Evolutionary conservation across 2,113 vertebrate species (phyloP), one percentile per base, ranked within the genome.

Genomic region (Penelope pileata): DNA sequence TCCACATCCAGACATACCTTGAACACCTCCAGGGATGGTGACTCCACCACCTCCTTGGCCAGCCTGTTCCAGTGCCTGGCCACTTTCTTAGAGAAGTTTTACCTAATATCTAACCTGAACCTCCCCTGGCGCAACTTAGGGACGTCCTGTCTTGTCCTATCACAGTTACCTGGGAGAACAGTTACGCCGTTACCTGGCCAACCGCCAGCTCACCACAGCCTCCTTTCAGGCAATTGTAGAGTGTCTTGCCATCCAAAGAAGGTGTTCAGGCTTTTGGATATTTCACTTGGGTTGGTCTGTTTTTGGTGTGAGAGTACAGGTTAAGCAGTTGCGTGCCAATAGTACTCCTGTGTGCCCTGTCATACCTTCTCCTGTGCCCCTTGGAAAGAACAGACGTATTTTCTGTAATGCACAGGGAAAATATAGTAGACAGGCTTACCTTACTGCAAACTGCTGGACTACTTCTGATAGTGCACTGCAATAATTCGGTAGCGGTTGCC

Each of bases 381-480:
- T 66, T 66, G 47, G 14, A 22, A 24, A 45, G 23, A 9, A 22
- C 22, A 6, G 0, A 3, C 11, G 0, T 12, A 32, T 83, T 81
- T 86, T 79, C 30, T 18, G 38, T 30, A 73, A 3, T 19, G 14
- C 60, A 34, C 24, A 24, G 7, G 21, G 29, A 17, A 73, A 76
- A 19, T 16, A 42, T 14, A 40, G 32, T 66, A 48, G 27, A 72
- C 34, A 21, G 32, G 12, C 17, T 91, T 54, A 30, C 16, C 43
- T 47, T 51, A 24, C 51, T 70, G 48, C 24, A 75, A 38, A 32
- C 26, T 82, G 26, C 22, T 51, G 30, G 12, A 22, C 15, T 60
- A 18, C 36, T 27, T 32, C 40, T 17, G 5, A 12, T 14, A 45
- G 10, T 6, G 4, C 29, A 47, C 32, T 58, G 27, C 53, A 66